These are phyloP conservation scores for Ladona fulva DNA, from an alignment of 1,140 invertebrate genomes.

Conservation along the genomic window DNA sequence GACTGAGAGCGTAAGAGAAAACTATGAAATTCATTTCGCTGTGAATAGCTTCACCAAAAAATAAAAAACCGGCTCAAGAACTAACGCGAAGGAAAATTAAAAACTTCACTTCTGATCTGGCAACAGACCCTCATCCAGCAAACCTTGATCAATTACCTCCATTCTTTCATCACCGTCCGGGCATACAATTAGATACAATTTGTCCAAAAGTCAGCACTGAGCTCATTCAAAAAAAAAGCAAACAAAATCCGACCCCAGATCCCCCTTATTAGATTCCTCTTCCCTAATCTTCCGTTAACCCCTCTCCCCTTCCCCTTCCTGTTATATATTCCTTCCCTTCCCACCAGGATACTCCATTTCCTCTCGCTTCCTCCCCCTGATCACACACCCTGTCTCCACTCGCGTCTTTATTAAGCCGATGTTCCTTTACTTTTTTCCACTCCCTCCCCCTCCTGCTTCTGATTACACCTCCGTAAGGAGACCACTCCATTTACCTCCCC, in stretches of 20 bases:
- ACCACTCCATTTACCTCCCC: not conserved
- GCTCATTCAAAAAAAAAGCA: not conserved
- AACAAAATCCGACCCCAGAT: not conserved
- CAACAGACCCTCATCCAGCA: too few relatives aligned
- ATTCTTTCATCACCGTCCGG: too few relatives aligned
- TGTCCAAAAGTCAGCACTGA: not conserved
- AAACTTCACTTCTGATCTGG: too few relatives aligned
- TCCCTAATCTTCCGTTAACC: not conserved
- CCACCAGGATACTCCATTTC: not conserved
- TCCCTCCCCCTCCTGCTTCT: not conserved
- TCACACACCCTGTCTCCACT: not conserved
- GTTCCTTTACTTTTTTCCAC: not conserved
- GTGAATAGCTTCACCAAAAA: too few relatives aligned
- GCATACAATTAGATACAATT: not conserved
- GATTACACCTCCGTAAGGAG: not conserved
- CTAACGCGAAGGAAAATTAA: too few relatives aligned
- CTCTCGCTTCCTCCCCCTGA: not conserved
- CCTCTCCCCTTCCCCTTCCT: not conserved
- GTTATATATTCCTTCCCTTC: not conserved
- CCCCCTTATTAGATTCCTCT: not conserved
- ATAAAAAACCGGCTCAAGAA: too few relatives aligned
- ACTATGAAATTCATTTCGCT: too few relatives aligned
- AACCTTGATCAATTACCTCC: too few relatives aligned
- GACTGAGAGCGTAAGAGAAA: too few relatives aligned
- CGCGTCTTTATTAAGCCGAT: not conserved